Base-by-base conservation (phyloP, 2,797 vertebrate species). In the Tenualosa thibaudeaui region DNA sequence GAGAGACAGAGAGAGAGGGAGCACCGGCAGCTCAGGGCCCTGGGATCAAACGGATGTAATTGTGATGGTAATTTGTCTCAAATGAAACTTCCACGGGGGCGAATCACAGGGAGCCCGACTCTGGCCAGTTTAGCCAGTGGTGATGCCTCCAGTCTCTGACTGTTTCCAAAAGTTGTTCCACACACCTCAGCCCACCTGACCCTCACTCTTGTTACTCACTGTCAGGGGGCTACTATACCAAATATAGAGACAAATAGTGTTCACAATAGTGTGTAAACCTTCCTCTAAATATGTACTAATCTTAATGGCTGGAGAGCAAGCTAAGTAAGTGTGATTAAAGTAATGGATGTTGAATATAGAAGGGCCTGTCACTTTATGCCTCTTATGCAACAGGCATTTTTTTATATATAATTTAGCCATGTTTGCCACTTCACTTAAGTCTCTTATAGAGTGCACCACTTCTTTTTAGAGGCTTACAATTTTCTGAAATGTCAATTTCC, bases 401-500 rank as follows among this genome's bases (percentile, higher is more conserved):
- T 71, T 17, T 15, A 12, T 6, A 40, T 8, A 17, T 15, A 10
- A 17, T 40, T 71, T 31, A 71, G 22, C 58, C 5, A 62, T 10
- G 71, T 43, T 46, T 78, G 71, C 40, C 40, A 78, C 5, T 78
- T 19, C 71, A 19, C 71, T 78, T 78, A 46, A 19, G 17, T 17
- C 40, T 6, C 19, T 8, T 43, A 46, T 46, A 46, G 40, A 19
- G 5, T 19, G 40, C 19, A 6, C 6, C 2, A 37, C 54, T 40
- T 37, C 26, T 37, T 78, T 78, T 78, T 17, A 78, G 71, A 43
- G 40, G 19, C 71, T 40, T 78, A 40, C 46, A 22, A 62, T 85
- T 84, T 82, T 83, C 86, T 89, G 60, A 86, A 87, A 87, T 84
- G 85, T 78, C 88, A 82, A 78, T 22, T 87, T 82, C 83, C 68